Base-by-base conservation (phyloP, 2,113 vertebrate genomes). In the Bothrops jararaca region DNA sequence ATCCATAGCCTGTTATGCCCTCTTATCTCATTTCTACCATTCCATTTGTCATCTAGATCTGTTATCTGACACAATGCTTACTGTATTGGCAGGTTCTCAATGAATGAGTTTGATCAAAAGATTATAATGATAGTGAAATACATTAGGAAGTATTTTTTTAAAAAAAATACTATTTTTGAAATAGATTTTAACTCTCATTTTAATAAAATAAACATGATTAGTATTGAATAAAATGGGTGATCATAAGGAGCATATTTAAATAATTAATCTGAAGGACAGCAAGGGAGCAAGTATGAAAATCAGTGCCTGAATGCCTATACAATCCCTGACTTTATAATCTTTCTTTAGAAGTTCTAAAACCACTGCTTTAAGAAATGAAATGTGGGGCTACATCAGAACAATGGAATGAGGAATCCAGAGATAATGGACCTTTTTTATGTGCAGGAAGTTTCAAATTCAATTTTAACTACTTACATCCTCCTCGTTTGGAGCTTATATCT, bases 41-140 rank as follows among this genome's bases (percentile, higher is more conserved):
- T 87, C 74, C 69, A 89, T 85, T 87, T 52, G 24, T 57, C 88
- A 86, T 89, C 18, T 54, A 92, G 90, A 86, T 93, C 89, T 86
- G 56, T 52, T 34, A 34, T 85, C 87, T 86, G 90, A 89, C 69
- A 85, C 13, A 13, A 45, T 45, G 74, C 45, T 88, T 64, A 93
- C 56, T 74, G 69, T 64, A 42, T 48, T 85, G 48, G 69, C 34
- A n/a, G 48, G n/a, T 89, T 89, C 90, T 50, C 56, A 91, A 54
- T 26, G 24, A 74, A 54, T 29, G 4, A 50, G 18, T 42, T 89
- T 54, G 90, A 53, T 93, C 87, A 89, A 56, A 91, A 53, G 54
- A 89, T 85, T 85, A 74, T 42, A 91, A 64, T 88, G 86, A 89
- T 91, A 39, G 86, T 64, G 90, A 91, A 89, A 93, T 93, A 42